Base-by-base conservation (phyloP, 2,888 invertebrate genomes). In the Eupithecia subumbrata region DNA sequence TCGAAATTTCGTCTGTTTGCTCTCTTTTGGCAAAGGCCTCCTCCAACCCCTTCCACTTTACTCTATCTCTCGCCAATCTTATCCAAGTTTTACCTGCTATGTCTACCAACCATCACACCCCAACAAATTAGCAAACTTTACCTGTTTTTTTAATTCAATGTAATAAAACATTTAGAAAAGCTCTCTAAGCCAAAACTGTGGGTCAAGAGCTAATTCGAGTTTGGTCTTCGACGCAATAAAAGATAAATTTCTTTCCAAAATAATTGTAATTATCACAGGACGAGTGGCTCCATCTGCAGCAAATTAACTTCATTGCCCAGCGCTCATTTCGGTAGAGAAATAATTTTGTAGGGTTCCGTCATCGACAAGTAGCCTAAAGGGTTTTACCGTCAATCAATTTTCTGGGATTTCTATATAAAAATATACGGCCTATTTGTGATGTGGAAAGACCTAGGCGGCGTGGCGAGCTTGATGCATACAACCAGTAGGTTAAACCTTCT, bases 271-370 rank as follows among this genome's bases (percentile, higher is more conserved):
- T 69, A 68, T 48, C 22, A 30, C 64, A n/a, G 70, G 81, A 37
- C 12, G 37, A 67, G 67, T 40, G 70, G 80, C 79, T 81, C 82
- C 82, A 82, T 68, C 74, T 72, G 63, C 64, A 25, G 82, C 80
- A 82, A 86, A 88, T 88, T 86, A 86, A 85, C 83, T 86, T 81
- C 80, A 85, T 84, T 84, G 82, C 82, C 81, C 82, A 80, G 83
- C 82, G 81, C 81, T 82, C 82, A 80, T 82, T 83, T 79, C 75
- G 72, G 76, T 73, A 75, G 68, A 76, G 81, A 80, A 84, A 83
- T 82, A 83, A 82, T 43, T 68, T 79, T 79, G 78, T 25, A 68
- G 68, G 68, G 68, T 68, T 68, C 68, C 25, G 22, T 3, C 12
- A 25, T 25, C 60, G 2, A 14, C 22, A 14, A 60, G 11, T 18